Percentiles rank a stretch among this genome's conserved stretches.
These are phyloP conservation scores for Drosophila ananassae DNA, from an alignment of 1,140 invertebrate genomes.

Conservation along the genomic window DNA sequence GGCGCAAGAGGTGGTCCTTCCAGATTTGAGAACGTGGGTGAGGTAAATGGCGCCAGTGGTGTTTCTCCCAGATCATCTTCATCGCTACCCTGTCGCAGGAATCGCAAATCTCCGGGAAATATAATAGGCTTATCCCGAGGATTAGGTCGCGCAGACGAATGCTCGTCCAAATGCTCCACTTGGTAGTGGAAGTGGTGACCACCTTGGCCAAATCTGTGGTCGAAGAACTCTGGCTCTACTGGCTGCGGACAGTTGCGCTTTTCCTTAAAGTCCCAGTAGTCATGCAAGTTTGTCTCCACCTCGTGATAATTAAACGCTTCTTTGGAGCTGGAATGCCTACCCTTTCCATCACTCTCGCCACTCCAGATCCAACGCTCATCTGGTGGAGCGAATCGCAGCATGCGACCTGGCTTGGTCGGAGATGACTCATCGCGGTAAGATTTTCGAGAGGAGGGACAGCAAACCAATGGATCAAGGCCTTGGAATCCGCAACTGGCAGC, in stretches of 20 bases:
- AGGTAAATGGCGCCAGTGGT: constrained; percentile 28
- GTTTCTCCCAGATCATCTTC: constrained; percentile 13
- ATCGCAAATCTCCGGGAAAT: constrained; percentile 68
- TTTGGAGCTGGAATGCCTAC: constrained; percentile 1
- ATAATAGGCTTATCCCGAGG: constrained; percentile 62
- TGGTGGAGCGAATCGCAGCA: constrained; percentile 43
- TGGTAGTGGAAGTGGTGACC: constrained; percentile 51
- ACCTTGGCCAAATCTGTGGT: constrained; percentile 24
- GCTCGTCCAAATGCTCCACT: constrained; percentile 41
- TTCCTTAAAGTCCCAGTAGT: constrained; percentile 57
- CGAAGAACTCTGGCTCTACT: constrained; percentile 48
- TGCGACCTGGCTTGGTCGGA: constrained; percentile 33
- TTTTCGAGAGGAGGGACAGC: constrained; percentile 49
- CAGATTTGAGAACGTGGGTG: not conserved
- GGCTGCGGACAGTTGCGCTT: constrained; percentile 62
- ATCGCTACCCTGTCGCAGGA: constrained; percentile 32
- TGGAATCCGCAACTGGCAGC: constrained; percentile 63
- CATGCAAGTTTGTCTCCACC: constrained; percentile 37
- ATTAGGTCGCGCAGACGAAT: constrained; percentile 12
- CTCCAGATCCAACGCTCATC: constrained; percentile 61
- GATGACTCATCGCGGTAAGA: constrained; percentile 25
- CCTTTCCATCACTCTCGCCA: not conserved
- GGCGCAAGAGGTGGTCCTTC: constrained; percentile 30
- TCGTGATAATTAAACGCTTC: constrained; percentile 6
- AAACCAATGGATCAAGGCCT: constrained; percentile 64